phyloP scores from a whole-genome alignment of 2,113 vertebrate genomes.

The Pogona vitticeps region DNA sequence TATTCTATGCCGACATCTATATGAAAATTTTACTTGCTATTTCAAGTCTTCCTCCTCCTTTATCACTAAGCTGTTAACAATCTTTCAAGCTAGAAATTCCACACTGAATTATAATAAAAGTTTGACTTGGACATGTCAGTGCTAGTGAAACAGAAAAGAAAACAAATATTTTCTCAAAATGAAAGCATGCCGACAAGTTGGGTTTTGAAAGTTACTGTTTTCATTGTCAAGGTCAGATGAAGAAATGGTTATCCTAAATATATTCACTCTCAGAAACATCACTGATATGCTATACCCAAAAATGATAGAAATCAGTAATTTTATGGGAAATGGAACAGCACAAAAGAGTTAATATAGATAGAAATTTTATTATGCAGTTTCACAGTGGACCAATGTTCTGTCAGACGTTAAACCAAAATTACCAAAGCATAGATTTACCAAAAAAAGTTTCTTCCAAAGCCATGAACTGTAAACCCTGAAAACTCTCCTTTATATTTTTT shows the following conservation, averaged over 20 bases:
- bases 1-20: neutral
- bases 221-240: neutral
- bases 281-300: neutral
- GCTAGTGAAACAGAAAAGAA: conserved; percentile 2
- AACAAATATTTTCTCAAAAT: neutral
- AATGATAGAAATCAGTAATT: neutral
- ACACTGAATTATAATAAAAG: neutral
- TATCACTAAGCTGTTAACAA: neutral
- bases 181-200: neutral
- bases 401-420: neutral
- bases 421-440: neutral
- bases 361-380: neutral
- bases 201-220: neutral
- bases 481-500: neutral
- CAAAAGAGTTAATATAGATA: neutral
- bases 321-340: neutral
- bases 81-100: conserved; percentile 16
- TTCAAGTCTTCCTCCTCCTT: neutral
- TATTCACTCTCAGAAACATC: neutral
- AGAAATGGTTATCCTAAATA: neutral
- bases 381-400: neutral
- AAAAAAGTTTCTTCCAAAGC: neutral
- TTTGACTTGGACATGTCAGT: neutral
- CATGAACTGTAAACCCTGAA: neutral
- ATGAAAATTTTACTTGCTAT: neutral